Evolutionary conservation across 2,797 vertebrate genomes (phyloP), one percentile per base, ranked within the genome.

Genomic region (Discoglossus pictus): DNA sequence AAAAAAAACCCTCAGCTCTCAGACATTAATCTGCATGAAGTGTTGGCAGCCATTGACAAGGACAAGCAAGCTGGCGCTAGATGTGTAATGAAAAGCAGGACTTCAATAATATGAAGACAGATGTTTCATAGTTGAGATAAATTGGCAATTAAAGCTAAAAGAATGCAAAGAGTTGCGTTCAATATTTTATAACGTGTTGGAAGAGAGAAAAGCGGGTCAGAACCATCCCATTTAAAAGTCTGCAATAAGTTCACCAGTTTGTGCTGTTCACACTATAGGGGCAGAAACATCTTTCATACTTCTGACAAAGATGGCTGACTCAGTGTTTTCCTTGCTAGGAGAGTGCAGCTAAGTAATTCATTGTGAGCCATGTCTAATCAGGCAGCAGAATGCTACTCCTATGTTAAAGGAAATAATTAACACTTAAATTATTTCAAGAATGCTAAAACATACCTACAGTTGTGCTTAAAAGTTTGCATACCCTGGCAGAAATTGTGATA

Each of bases 11-110:
- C 44, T 40, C 52, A 24, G 31, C 20, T 18, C 25, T 25, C 34
- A 34, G 18, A 59, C 15, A 73, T 61, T 46, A 62, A 59, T 66
- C 36, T 72, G 48, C 23, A 35, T 67, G 47, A 67, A 74, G 63
- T 43, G 50, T 36, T 74, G 24, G 61, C 66, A 73, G 39, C 59
- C 7, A 42, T 10, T 25, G 40, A 39, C 38, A 6, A 27, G 38
- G 15, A 52, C 12, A 34, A 62, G 2, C 20, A 54, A 4, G 61
- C 47, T 75, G 31, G 58, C 35, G 7, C 36, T 8, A 1, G 42
- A 61, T 38, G 23, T 39, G 11, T 68, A 21, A 58, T 35, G 65
- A 53, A 76, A 76, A 78, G 40, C 21, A 1, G 0, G 0, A 35
- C 56, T 66, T 61, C 20, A n/a, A 9, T 52, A 62, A 42, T 34